Conservation (phyloP, 1,140 invertebrate genomes). For the Cyclargus thomasi region DNA sequence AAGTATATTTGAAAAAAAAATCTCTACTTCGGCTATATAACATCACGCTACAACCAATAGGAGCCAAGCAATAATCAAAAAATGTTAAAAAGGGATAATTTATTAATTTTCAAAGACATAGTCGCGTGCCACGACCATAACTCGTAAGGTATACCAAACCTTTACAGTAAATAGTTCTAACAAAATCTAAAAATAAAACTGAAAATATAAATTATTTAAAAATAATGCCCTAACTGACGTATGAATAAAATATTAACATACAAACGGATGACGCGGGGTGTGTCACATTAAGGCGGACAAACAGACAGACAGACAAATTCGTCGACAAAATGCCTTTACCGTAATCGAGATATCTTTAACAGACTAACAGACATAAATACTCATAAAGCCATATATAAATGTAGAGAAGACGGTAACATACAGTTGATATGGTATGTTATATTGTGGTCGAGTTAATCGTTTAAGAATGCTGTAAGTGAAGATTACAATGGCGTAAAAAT, state of each 20-base stretch:
- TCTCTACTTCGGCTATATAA: too few relatives aligned
- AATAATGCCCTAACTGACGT: not conserved
- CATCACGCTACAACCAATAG: too few relatives aligned
- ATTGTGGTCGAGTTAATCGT: too few relatives aligned
- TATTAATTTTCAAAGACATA: too few relatives aligned
- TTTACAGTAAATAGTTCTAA: too few relatives aligned
- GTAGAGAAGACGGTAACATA: conserved; percentile 14
- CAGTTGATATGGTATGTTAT: too few relatives aligned
- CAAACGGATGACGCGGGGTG: not conserved
- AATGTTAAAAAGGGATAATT: too few relatives aligned
- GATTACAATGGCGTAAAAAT: not conserved
- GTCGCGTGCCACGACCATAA: too few relatives aligned
- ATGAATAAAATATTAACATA: conserved; percentile 2
- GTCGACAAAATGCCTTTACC: conserved; percentile 17
- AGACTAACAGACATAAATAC: conserved; percentile 23
- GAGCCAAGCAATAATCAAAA: too few relatives aligned
- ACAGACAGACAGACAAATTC: conserved; percentile 7
- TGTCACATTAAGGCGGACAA: not conserved
- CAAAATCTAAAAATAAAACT: not conserved
- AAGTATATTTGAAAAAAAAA: too few relatives aligned
- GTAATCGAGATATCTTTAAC: conserved; percentile 20
- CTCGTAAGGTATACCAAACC: too few relatives aligned
- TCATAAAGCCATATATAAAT: conserved; percentile 25
- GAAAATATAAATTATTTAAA: not conserved
- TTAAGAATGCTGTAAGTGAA: not conserved